Evolutionary conservation across 2,888 invertebrate genomes (phyloP), one percentile per base, ranked within the genome.

Genomic region (Lamproptera curius): DNA sequence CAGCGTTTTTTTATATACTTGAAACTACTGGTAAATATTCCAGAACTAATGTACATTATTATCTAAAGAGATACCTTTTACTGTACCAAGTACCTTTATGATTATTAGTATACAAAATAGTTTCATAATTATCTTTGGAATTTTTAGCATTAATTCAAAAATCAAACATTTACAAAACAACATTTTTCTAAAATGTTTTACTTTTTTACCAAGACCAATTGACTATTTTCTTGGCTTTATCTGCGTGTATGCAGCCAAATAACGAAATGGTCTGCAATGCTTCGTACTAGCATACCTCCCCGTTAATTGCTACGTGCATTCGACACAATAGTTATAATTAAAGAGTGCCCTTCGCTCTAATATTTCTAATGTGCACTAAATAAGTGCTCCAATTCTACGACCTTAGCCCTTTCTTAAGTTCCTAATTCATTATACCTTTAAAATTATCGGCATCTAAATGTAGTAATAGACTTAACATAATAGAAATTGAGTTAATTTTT

Each of bases 261-360:
- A 23, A 23, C 23, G 8, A 23, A 9, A 2, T n/a, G 10, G 10
- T 10, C 9, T 10, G 9, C 28, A 28, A 23, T 28, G n/a, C 31
- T n/a, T 2, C n/a, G 11, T 31, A 11, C n/a, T 31, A 31, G 10
- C 20, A 41, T 31, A 13, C 16, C 9, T 31, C n/a, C 2, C n/a
- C 2, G 31, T 11, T 38, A 47, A 38, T 13, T 42, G 33, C 20
- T n/a, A 26, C 35, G 36, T 41, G 16, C 16, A 16, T 10, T 36
- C 41, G 10, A 8, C 28, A 16, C 13, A 13, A 23, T 20, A 16
- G 15, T 11, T 37, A 42, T 47, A 42, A 42, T 47, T 47, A 33
- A 26, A 42, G 31, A 37, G 31, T 38, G 26, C 43, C 43, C 42
- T 51, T 17, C 40, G 14, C 15, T 38, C 42, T 47, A 23, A 37